phyloP scores from a whole-genome alignment of 1,140 invertebrate species.

The Lutraria rhynchaena region DNA sequence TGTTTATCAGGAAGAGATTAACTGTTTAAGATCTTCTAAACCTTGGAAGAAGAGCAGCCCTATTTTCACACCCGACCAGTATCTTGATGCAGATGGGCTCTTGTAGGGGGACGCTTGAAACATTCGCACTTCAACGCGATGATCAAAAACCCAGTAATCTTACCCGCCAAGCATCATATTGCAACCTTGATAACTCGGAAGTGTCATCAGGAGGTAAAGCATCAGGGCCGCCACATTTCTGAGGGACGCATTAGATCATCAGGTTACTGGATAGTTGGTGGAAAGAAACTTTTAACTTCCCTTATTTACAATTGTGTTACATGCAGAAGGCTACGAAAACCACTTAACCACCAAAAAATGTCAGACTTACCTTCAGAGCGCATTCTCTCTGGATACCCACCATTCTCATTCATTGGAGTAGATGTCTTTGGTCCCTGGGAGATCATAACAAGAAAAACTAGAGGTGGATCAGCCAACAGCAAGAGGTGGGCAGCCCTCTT shows the following conservation, averaged over 20 bases:
- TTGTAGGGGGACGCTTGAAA: constrained; percentile 40
- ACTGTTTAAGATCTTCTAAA: not conserved
- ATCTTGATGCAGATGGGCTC: constrained; percentile 11
- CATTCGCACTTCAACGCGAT: not conserved
- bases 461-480: constrained; percentile 4
- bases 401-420: not conserved
- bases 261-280: constrained; percentile 57
- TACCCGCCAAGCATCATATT: constrained; percentile 48
- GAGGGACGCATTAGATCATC: constrained; percentile 38
- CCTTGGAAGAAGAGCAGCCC: not conserved
- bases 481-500: constrained; percentile 69
- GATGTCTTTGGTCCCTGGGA: not conserved
- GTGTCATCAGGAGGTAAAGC: constrained; percentile 39
- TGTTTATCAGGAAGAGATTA: constrained; percentile 26
- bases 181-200: constrained; percentile 38
- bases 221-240: constrained; percentile 54
- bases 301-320: constrained; percentile 60
- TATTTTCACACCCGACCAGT: not conserved
- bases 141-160: constrained; percentile 47
- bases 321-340: constrained; percentile 53
- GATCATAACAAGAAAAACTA: not conserved
- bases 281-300: constrained; percentile 47
- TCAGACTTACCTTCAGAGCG: constrained; percentile 60
- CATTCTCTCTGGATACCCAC: constrained; percentile 4
- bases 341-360: constrained; percentile 53